These are phyloP conservation scores for Proisotoma minuta DNA, from an alignment of 2,888 invertebrate species.

Conservation along the genomic window DNA sequence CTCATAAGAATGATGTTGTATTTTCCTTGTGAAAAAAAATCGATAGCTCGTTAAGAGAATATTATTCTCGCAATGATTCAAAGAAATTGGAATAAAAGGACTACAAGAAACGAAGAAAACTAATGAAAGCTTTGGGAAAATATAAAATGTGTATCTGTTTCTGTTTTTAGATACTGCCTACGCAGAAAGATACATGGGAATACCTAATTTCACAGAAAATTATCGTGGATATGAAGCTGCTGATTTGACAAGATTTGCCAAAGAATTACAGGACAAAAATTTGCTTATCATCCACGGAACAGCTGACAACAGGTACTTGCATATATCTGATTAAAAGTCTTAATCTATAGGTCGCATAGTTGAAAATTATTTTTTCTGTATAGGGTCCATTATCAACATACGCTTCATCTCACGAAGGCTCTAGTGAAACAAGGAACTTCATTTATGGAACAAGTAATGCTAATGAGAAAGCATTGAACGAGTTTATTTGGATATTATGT, in stretches of 20 bases:
- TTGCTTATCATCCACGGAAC: slow-evolving; percentile 71
- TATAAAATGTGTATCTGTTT: too few relatives aligned
- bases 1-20: too few relatives aligned
- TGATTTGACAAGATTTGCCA: slow-evolving; percentile 73
- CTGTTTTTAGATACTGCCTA: slow-evolving; percentile 72
- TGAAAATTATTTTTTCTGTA: too few relatives aligned
- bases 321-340: too few relatives aligned
- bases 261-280: slow-evolving; percentile 63
- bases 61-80: too few relatives aligned
- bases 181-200: slow-evolving; percentile 82
- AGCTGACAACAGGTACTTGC: too few relatives aligned
- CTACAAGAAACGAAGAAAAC: too few relatives aligned
- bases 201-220: slow-evolving; percentile 62
- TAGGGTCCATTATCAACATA: slow-evolving; percentile 80
- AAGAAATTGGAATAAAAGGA: too few relatives aligned
- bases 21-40: too few relatives aligned
- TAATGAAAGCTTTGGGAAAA: too few relatives aligned
- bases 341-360: too few relatives aligned
- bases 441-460: slow-evolving; percentile 73
- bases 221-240: slow-evolving; percentile 67
- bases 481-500: not conserved
- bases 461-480: not conserved
- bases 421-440: slow-evolving; percentile 73
- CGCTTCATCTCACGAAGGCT: slow-evolving; percentile 75
- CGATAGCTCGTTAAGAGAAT: too few relatives aligned